These are phyloP conservation scores for Nomada lathburiana DNA, from an alignment of 2,888 invertebrate species.

Conservation along the genomic window DNA sequence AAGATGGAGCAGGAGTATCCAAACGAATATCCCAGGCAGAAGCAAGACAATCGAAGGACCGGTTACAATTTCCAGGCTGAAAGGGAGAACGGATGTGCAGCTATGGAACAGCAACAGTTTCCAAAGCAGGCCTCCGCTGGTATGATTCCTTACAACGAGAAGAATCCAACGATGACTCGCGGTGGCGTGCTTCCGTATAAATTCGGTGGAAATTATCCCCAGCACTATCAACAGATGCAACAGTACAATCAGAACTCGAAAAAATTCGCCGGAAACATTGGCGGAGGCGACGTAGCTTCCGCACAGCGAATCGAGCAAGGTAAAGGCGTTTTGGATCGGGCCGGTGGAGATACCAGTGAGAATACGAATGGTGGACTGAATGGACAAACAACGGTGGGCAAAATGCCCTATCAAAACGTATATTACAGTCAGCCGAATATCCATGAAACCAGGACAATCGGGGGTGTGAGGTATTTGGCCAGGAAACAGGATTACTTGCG, in stretches of 20 bases:
- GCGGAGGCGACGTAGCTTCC: conserved; percentile 50
- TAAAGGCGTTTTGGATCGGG: conserved; percentile 42
- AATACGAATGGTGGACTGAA: conserved; percentile 15
- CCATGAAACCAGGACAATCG: conserved; percentile 73
- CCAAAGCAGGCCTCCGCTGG: background rate
- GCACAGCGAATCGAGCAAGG: conserved; percentile 16
- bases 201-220: conserved; percentile 34
- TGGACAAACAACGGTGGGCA: background rate
- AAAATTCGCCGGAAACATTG: conserved; percentile 42
- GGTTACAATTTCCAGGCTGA: conserved; percentile 65
- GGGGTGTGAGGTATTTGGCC: conserved; percentile 76
- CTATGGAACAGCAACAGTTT: conserved; percentile 16
- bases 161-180: conserved; percentile 21
- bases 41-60: conserved; percentile 19
- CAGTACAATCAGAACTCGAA: conserved; percentile 56
- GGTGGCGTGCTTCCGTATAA: conserved; percentile 9
- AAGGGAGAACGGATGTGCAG: conserved; percentile 57
- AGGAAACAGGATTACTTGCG: conserved; percentile 70
- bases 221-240: conserved; percentile 61
- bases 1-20: conserved; percentile 14
- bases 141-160: conserved; percentile 28
- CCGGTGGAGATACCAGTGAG: conserved; percentile 59
- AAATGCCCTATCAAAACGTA: conserved; percentile 14
- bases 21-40: conserved; percentile 69
- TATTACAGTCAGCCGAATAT: conserved; percentile 59